Conservation (phyloP, 1,140 invertebrate genomes). For the Glomeris maerens region DNA sequence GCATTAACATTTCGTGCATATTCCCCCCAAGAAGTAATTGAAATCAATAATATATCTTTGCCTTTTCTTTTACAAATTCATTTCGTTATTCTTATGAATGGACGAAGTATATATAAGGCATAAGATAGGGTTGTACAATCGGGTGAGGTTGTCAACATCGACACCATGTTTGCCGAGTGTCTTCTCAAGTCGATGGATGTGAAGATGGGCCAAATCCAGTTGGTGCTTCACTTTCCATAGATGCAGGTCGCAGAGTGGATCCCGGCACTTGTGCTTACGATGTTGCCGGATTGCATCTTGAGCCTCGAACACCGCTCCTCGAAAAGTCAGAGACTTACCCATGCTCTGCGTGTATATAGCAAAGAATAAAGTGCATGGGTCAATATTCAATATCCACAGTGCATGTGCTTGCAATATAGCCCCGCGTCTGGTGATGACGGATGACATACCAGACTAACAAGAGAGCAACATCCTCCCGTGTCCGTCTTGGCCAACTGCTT, state of each 20-base stretch:
- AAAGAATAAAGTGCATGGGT: background rate
- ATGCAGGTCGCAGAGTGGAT: constrained; percentile 6
- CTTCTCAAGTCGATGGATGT: background rate
- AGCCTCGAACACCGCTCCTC: constrained; percentile 3
- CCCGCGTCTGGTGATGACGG: background rate
- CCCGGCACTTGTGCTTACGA: background rate
- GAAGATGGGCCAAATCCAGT: constrained; percentile 1
- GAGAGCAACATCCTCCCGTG: constrained; percentile 8
- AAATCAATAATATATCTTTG: too few relatives aligned
- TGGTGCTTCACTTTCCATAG: constrained; percentile 5
- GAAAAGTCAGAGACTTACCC: constrained; percentile 3
- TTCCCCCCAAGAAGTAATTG: too few relatives aligned
- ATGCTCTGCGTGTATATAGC: constrained; percentile 11
- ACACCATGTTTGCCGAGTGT: too few relatives aligned
- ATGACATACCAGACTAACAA: constrained; percentile 12
- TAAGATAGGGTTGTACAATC: too few relatives aligned
- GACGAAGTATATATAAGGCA: too few relatives aligned
- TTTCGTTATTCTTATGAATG: too few relatives aligned
- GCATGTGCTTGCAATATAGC: background rate
- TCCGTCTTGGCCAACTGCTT: constrained; percentile 12
- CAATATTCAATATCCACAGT: background rate
- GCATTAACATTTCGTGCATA: too few relatives aligned
- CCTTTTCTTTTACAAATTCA: too few relatives aligned
- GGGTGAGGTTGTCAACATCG: too few relatives aligned
- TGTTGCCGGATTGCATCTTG: background rate